Percentiles rank a stretch among this genome's conserved stretches.
Conservation (phyloP, 2,113 vertebrate species). For the Oreochromis spilurus region DNA sequence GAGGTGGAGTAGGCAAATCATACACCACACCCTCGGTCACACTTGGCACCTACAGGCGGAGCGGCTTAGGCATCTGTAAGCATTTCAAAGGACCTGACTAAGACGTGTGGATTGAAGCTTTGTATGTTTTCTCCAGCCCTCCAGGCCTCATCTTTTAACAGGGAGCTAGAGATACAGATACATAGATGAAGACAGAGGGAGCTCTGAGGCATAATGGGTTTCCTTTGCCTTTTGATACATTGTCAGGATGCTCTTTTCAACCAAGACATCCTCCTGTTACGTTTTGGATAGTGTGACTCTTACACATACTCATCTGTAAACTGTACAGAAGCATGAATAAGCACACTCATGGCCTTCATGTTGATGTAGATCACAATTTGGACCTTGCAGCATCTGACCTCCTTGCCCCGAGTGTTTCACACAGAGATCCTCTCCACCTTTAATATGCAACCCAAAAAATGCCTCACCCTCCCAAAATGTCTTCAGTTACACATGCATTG, state of each 20-base stretch:
- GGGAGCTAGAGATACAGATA: neutral
- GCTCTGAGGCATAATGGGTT: conserved; percentile 36
- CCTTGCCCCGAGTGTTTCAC: conserved; percentile 48
- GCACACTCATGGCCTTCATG: neutral
- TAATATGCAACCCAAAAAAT: conserved; percentile 27
- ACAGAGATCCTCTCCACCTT: conserved; percentile 50
- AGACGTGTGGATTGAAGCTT: conserved; percentile 42
- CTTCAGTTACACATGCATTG: conserved; percentile 58
- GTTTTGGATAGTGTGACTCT: conserved; percentile 22
- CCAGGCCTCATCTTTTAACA: conserved; percentile 49
- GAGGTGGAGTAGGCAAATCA: neutral
- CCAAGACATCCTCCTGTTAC: conserved; percentile 29
- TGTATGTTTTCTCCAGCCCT: conserved; percentile 29
- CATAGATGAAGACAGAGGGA: conserved; percentile 19
- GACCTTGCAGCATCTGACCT: neutral
- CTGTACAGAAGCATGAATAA: neutral
- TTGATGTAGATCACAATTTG: neutral
- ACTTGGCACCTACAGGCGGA: conserved; percentile 21
- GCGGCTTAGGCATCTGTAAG: conserved; percentile 29
- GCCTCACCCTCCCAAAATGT: conserved; percentile 32
- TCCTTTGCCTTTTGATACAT: conserved; percentile 29
- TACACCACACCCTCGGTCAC: conserved; percentile 5
- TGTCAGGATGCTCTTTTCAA: conserved; percentile 51
- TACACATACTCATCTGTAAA: neutral
- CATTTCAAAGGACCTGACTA: conserved; percentile 52